Evolutionary conservation across 2,888 invertebrate species (phyloP).

Genomic region (Athalia circularis): DNA sequence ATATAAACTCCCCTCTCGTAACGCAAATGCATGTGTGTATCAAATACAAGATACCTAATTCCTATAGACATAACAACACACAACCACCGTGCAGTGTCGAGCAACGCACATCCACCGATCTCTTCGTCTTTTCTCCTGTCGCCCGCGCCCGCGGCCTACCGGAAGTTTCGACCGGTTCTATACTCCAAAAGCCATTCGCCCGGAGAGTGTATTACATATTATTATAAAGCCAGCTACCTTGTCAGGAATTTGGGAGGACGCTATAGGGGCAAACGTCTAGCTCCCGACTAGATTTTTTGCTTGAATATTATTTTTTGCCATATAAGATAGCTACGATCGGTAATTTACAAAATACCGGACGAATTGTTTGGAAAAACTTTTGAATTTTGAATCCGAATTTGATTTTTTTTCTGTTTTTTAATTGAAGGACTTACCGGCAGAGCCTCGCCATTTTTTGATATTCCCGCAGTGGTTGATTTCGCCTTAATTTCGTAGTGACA

Average conservation of each 20-base stretch:
- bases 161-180: too few species aligned
- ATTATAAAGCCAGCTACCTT: constrained; percentile 7
- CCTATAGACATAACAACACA: too few species aligned
- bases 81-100: too few species aligned
- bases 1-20: too few species aligned
- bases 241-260: constrained; percentile 42
- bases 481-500: constrained; percentile 18
- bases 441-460: constrained; percentile 42
- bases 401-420: neutral
- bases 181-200: neutral
- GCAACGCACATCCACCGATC: too few species aligned
- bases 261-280: constrained; percentile 5
- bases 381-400: neutral
- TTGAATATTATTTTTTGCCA: too few species aligned
- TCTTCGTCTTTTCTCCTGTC: too few species aligned
- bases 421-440: constrained; percentile 23
- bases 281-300: too few species aligned
- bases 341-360: neutral
- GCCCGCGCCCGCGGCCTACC: too few species aligned
- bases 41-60: too few species aligned
- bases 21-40: too few species aligned
- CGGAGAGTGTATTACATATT: neutral
- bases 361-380: too few species aligned
- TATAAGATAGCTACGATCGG: neutral
- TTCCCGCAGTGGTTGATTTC: constrained; percentile 27